Evolutionary conservation across 1,140 invertebrate species (phyloP).

Genomic region (Drosophila biarmipes): DNA sequence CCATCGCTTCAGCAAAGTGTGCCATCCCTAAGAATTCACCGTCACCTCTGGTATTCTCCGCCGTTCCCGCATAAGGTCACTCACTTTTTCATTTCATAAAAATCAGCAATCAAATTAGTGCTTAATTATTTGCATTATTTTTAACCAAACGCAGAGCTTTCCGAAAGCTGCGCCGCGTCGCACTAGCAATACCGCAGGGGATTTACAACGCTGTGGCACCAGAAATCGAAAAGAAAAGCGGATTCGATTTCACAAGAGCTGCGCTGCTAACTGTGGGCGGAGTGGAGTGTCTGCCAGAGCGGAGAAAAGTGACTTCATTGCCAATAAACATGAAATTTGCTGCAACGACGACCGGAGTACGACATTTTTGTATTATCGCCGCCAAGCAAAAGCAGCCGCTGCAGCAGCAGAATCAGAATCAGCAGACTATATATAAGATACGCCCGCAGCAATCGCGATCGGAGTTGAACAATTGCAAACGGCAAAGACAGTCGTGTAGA

Average conservation of each 20-base stretch:
- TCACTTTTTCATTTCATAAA: constrained; percentile 58
- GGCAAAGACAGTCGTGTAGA: constrained; percentile 63
- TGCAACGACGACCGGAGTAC: constrained; percentile 72
- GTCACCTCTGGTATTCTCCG: constrained; percentile 1
- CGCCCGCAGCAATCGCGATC: constrained; percentile 51
- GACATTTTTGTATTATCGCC: constrained; percentile 68
- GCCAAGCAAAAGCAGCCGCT: constrained; percentile 13
- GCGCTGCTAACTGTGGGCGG: constrained; percentile 26
- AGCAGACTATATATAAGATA: constrained; percentile 64
- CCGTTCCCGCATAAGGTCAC: constrained; percentile 4
- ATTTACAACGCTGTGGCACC: constrained; percentile 8
- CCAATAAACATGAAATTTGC: constrained; percentile 84
- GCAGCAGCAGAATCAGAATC: constrained; percentile 41
- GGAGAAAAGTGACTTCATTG: constrained; percentile 64
- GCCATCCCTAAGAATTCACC: background rate
- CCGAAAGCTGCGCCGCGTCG: constrained; percentile 35
- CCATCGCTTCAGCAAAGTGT: background rate
- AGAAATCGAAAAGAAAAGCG: constrained; percentile 7
- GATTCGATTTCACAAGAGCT: constrained; percentile 48
- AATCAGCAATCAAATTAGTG: constrained; percentile 46
- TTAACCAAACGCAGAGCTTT: constrained; percentile 45
- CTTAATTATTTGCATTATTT: constrained; percentile 65
- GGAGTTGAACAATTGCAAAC: constrained; percentile 63
- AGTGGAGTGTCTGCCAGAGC: constrained; percentile 34
- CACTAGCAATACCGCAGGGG: constrained; percentile 13